Percentiles rank a stretch among this genome's conserved stretches.
phyloP scores from a whole-genome alignment of 1,140 invertebrate species.

The Drosophila kanapiae region DNA sequence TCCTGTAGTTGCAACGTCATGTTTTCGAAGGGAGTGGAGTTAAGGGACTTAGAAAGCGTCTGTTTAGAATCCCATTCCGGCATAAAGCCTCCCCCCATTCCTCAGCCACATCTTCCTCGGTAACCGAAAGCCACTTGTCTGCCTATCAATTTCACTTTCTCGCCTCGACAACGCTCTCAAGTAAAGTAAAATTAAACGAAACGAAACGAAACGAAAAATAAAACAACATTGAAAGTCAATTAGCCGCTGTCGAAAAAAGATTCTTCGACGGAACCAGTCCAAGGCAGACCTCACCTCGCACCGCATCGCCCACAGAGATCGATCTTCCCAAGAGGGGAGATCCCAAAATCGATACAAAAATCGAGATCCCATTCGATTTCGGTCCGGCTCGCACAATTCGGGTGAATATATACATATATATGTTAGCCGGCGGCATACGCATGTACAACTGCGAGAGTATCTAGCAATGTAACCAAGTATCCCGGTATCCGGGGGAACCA shows the following conservation, averaged over 20 bases:
- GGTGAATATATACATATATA: no score
- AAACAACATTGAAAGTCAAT: slow-evolving; percentile 81
- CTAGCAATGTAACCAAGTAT: neutral
- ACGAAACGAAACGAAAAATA: slow-evolving; percentile 28
- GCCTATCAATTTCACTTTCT: slow-evolving; percentile 80
- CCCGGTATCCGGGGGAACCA: slow-evolving; percentile 9
- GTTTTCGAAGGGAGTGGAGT: neutral
- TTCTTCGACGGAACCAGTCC: slow-evolving; percentile 55
- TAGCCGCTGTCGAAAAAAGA: slow-evolving; percentile 68
- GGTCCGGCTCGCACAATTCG: slow-evolving; percentile 6
- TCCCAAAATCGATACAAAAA: neutral
- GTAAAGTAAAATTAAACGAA: slow-evolving; percentile 30
- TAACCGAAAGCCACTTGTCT: slow-evolving; percentile 58
- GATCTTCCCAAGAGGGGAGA: no score
- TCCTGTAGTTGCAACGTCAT: slow-evolving; percentile 34
- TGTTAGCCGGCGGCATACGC: slow-evolving; percentile 33
- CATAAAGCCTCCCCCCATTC: neutral
- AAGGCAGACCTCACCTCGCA: neutral
- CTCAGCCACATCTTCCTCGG: slow-evolving; percentile 1
- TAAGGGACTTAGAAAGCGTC: slow-evolving; percentile 63
- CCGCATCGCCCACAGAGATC: neutral
- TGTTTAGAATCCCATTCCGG: slow-evolving; percentile 53
- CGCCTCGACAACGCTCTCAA: slow-evolving; percentile 36
- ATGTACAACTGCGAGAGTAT: slow-evolving; percentile 12
- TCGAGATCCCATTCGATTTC: slow-evolving; percentile 2